These are phyloP conservation scores for Cabera pusaria DNA, from an alignment of 2,888 invertebrate genomes.

Conservation along the genomic window DNA sequence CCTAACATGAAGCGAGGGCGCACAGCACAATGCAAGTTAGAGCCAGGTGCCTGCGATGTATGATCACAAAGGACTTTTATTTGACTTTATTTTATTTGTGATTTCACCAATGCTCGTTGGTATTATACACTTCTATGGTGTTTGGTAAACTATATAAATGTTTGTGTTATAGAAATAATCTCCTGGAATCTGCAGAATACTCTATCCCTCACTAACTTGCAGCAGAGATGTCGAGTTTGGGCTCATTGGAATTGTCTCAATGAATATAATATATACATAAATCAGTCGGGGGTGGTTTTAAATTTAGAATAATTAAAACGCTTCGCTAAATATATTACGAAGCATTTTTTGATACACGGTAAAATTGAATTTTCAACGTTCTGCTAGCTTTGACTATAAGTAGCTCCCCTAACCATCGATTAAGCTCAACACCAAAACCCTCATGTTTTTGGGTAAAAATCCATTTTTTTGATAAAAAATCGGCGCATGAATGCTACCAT, in stretches of 20 bases:
- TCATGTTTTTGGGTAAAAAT: slow-evolving; percentile 55
- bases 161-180: slow-evolving; percentile 2
- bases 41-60: slow-evolving; percentile 49
- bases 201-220: too few relatives aligned
- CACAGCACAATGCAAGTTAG: slow-evolving; percentile 35
- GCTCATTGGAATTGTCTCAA: too few relatives aligned
- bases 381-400: too few relatives aligned
- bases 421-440: slow-evolving; percentile 37
- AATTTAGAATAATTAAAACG: too few relatives aligned
- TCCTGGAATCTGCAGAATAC: too few relatives aligned
- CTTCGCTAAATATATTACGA: too few relatives aligned
- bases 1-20: slow-evolving; percentile 41
- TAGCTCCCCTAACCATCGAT: slow-evolving; percentile 27
- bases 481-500: slow-evolving; percentile 59
- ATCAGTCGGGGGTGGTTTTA: too few relatives aligned
- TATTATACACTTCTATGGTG: slow-evolving; percentile 21
- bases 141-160: slow-evolving; percentile 17
- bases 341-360: too few relatives aligned
- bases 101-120: slow-evolving; percentile 30
- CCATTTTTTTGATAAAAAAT: slow-evolving; percentile 60
- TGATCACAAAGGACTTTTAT: slow-evolving; percentile 46
- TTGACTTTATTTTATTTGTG: slow-evolving; percentile 54
- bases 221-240: too few relatives aligned
- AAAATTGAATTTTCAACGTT: too few relatives aligned
- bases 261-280: too few relatives aligned